phyloP scores from a whole-genome alignment of 2,797 vertebrate species.

The Sciaenops ocellatus region DNA sequence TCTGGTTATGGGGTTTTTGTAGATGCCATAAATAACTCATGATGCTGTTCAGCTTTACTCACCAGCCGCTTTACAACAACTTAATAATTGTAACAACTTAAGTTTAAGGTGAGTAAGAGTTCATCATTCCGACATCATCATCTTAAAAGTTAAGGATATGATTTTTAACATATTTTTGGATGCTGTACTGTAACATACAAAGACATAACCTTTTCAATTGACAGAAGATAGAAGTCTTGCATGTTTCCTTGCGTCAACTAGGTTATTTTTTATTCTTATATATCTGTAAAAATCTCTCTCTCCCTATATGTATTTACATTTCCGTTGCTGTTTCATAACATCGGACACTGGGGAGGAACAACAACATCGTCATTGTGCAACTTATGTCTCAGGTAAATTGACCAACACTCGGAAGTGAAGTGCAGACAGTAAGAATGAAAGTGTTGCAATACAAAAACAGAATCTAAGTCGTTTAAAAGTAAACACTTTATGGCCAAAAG shows the following conservation, averaged over 20 bases:
- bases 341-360: conserved; percentile 1
- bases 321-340: conserved; percentile 10
- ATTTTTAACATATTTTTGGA: not conserved
- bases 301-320: not conserved
- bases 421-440: not conserved
- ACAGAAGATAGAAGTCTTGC: not conserved
- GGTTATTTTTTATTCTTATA: not conserved
- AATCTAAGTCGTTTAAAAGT: not conserved
- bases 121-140: not conserved
- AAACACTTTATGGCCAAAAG: not conserved
- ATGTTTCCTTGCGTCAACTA: too few relatives aligned
- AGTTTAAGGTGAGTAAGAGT: too few relatives aligned
- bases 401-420: not conserved
- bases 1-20: not conserved
- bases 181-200: not conserved
- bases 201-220: not conserved
- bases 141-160: not conserved
- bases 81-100: not conserved
- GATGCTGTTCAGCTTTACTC: not conserved
- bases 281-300: not conserved
- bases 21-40: not conserved
- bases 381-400: conserved; percentile 1
- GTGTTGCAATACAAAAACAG: not conserved
- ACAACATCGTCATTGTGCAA: not conserved
- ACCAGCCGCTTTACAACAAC: not conserved